Evolutionary conservation across 2,888 invertebrate species (phyloP), one percentile per base, ranked within the genome.

Genomic region (Bellardia bayeri): DNA sequence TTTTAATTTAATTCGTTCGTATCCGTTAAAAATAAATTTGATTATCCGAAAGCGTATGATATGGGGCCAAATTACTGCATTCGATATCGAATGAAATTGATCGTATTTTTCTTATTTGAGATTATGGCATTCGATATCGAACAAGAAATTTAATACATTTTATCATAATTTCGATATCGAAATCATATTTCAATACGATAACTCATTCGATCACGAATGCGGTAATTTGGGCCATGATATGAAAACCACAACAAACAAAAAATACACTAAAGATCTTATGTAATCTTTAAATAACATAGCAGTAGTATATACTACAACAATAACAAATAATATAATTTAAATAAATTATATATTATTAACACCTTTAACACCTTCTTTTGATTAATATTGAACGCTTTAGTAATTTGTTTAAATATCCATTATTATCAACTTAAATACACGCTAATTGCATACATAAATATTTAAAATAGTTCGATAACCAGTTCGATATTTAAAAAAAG

Each of bases 371-470:
- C 69, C 66, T 51, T 63, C 51, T 78, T 66, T 23, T 54, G n/a
- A 74, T 51, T 76, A 63, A 40, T 75, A 56, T 58, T 74, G 58
- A 14, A 3, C 66, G 66, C 14, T 71, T 69, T 76, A n/a, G 14
- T 71, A 63, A 71, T 76, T 42, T 54, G 1, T n/a, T 54, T 69
- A n/a, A 79, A 74, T 66, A 40, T 6, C 64, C 45, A 2, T 33
- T 13, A 71, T 80, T 76, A 80, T 82, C 69, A 45, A 40, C 63
- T 74, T 68, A 82, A 87, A 81, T 68, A 78, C 49, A 30, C 61
- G 81, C 61, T 78, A 87, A 87, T 87, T 81, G 40, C 30, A 74
- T 87, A 78, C 78, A 74, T 84, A 84, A 84, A 87, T 61, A 81
- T 68, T 61, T 23, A 71, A 69, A 75, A 58, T 30, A 37, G 30